Evolutionary conservation across 2,113 vertebrate genomes (phyloP).

Genomic region (Alligator mississippiensis): DNA sequence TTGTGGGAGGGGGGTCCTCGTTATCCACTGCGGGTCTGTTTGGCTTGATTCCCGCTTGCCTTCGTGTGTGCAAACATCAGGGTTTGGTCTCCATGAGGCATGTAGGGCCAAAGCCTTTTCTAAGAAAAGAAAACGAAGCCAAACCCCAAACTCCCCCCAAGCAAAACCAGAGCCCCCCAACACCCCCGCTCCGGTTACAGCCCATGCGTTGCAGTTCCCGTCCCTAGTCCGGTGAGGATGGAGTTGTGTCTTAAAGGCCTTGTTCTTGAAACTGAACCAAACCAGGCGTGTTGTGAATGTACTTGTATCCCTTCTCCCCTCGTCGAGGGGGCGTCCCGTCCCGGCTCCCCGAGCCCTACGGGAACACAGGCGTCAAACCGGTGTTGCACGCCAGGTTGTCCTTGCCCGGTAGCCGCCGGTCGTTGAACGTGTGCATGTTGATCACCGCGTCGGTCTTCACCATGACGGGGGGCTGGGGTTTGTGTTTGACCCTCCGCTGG

Average conservation of each 20-base stretch:
- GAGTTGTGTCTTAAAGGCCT: slow-evolving; percentile 67
- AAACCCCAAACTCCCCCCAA: slow-evolving; percentile 31
- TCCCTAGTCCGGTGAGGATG: neutral
- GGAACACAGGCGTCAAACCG: slow-evolving; percentile 92
- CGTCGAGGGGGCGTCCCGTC: slow-evolving; percentile 28
- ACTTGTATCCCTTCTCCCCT: slow-evolving; percentile 72
- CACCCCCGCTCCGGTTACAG: neutral
- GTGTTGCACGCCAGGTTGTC: slow-evolving; percentile 95
- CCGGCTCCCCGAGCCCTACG: slow-evolving; percentile 74
- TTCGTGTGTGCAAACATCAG: slow-evolving; percentile 83
- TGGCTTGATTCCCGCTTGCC: slow-evolving; percentile 36
- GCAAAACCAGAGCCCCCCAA: slow-evolving; percentile 12
- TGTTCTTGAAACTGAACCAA: slow-evolving; percentile 77
- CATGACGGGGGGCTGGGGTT: slow-evolving; percentile 86
- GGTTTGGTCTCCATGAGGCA: slow-evolving; percentile 59
- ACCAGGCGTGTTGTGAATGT: slow-evolving; percentile 57
- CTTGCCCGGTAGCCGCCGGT: slow-evolving; percentile 96
- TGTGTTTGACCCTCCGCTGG: slow-evolving; percentile 96
- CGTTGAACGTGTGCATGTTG: slow-evolving; percentile 99
- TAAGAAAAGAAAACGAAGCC: neutral
- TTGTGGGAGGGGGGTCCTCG: slow-evolving; percentile 16
- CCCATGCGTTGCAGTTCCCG: slow-evolving; percentile 27
- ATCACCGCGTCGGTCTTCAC: slow-evolving; percentile 96
- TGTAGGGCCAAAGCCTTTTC: slow-evolving; percentile 17
- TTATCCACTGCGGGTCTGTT: neutral